Conservation (phyloP, 1,140 invertebrate species). For the Drosophila novamexicana region DNA sequence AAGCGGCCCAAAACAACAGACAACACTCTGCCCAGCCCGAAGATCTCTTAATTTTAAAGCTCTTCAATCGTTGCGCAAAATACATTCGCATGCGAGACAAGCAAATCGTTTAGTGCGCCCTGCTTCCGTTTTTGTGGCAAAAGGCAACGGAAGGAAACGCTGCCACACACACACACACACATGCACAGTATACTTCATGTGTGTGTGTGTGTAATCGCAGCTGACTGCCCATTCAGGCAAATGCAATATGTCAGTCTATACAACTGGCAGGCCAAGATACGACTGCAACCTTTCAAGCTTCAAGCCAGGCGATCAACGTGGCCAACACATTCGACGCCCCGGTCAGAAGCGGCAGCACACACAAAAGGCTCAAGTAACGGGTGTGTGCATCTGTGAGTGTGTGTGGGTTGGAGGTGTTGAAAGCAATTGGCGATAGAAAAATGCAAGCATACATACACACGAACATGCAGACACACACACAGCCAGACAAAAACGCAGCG, state of each 20-base stretch:
- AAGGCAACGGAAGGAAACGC: slow-evolving; percentile 71
- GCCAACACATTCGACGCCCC: slow-evolving; percentile 18
- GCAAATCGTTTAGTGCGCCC: slow-evolving; percentile 78
- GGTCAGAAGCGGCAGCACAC: slow-evolving; percentile 7
- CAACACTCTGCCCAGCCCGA: neutral
- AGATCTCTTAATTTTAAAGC: slow-evolving; percentile 76
- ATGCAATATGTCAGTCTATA: slow-evolving; percentile 72
- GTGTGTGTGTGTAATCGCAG: slow-evolving; percentile 70
- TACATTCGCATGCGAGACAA: slow-evolving; percentile 75
- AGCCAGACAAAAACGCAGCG: slow-evolving; percentile 53
- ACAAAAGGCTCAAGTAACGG: slow-evolving; percentile 27
- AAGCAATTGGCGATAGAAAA: slow-evolving; percentile 77
- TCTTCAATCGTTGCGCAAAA: slow-evolving; percentile 50
- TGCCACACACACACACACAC: slow-evolving; percentile 27
- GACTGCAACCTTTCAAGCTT: slow-evolving; percentile 45
- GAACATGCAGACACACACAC: neutral
- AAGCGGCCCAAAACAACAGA: slow-evolving; percentile 11
- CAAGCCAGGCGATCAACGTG: slow-evolving; percentile 48
- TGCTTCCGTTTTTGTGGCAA: slow-evolving; percentile 64
- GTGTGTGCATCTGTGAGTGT: slow-evolving; percentile 2
- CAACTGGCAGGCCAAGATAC: slow-evolving; percentile 66
- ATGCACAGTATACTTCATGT: neutral
- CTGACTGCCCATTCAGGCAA: slow-evolving; percentile 74
- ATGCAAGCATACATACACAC: slow-evolving; percentile 37
- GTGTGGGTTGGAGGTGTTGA: slow-evolving; percentile 65